Base-by-base conservation (phyloP, 2,888 invertebrate species). In the Caenorhabditis afra region DNA sequence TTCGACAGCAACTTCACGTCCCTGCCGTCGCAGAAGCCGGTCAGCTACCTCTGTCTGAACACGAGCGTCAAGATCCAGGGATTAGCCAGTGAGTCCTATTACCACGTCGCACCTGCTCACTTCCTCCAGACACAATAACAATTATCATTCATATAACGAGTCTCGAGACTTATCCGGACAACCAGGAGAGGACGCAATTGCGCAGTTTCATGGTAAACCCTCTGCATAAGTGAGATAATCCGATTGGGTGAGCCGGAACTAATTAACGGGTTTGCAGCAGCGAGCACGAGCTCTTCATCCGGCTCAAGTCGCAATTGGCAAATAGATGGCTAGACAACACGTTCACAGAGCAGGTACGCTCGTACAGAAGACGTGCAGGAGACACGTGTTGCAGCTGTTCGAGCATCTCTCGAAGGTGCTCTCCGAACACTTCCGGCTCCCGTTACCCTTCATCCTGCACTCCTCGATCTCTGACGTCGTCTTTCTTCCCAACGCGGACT, bases 271-370 rank as follows among this genome's bases (percentile, higher is more conserved):
- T 41, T 67, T 75, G 50, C 65, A 75, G 75, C 18, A 67, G 61
- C 16, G 66, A 75, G 41, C 66, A 66, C 37, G 75, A 75, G 49
- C 41, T 75, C 1, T 61, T 75, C 45, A 59, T 67, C 53, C 75
- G 75, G 10, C 14, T 75, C 18, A 75, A 75, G 41, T 75, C 75
- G n/a, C 66, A 75, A 55, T n/a, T 75, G 7, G 66, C 67, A 1
- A 66, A 59, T 22, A 58, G 75, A n/a, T 71, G 71, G 71, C 55
- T 71, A 57, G 71, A 71, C 45, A 71, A 71, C 47, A 64, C 71
- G 16, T 71, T 71, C 29, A 62, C 71, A 18, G 71, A 71, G 18
- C 57, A 71, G 71, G 71, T 71, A 41, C 55, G 49, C 20, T 53
- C 1, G 20, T 59, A n/a, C 29, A 7, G 29, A 29, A 29, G 29